Conservation (phyloP, 2,888 invertebrate species). For the Lasius fuliginosus region DNA sequence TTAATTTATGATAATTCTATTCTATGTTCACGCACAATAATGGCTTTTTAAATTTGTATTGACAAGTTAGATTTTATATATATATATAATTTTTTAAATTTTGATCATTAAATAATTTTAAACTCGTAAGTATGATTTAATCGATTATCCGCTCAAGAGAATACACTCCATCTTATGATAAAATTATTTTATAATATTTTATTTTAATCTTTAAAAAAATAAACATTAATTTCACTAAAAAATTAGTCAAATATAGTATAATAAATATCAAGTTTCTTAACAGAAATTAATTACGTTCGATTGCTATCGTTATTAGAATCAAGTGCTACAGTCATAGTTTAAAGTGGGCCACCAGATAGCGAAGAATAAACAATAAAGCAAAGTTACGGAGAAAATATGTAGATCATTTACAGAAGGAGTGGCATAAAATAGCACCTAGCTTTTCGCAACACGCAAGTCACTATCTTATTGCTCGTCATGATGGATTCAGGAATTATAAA, state of each 20-base stretch:
- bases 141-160: background rate
- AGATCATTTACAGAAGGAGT: conserved; percentile 40
- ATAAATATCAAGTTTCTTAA: conserved; percentile 10
- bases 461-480: conserved; percentile 66
- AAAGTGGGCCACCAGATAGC: background rate
- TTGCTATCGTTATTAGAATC: background rate
- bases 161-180: background rate
- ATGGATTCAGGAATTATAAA: conserved; percentile 64
- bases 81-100: background rate
- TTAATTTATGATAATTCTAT: background rate
- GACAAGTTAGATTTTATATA: background rate
- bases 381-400: conserved; percentile 62
- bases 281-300: conserved; percentile 2
- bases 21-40: background rate
- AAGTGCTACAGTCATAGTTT: conserved; percentile 16
- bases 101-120: background rate
- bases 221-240: background rate
- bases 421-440: conserved; percentile 68
- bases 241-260: background rate
- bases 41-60: background rate
- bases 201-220: background rate
- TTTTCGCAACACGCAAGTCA: conserved; percentile 66
- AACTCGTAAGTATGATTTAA: background rate
- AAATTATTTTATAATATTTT: conserved; percentile 4
- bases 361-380: conserved; percentile 38